Base-by-base conservation (phyloP, 2,888 invertebrate genomes). In the Dynastes hyllus region DNA sequence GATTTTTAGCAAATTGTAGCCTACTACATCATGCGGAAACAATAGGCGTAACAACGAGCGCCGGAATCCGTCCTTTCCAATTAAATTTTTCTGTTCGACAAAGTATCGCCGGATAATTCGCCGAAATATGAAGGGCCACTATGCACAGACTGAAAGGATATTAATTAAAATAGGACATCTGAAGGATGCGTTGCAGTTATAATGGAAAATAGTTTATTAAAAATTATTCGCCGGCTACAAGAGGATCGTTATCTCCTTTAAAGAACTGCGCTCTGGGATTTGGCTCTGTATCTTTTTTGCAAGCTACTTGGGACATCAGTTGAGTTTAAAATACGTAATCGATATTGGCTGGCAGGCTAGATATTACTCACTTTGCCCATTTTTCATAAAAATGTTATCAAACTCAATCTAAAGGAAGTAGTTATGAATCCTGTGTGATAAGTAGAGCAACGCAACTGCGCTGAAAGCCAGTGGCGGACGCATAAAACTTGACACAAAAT, bases 71-170 rank as follows among this genome's bases (percentile, higher is more conserved):
- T 11, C 9, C 40, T 16, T 58, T 13, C 40, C 73, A 73, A 73
- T 73, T 73, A 73, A 70, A 73, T 73, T 73, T 73, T 73, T 73
- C 73, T 73, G 40, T 27, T 58, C 73, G 73, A 73, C 73, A 73
- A 73, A 73, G 61, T 58, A 73, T 55, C 37, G 51, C 9, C 61
- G 51, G 58, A 73, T 58, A 53, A 73, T 53, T 40, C 73, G 37
- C 1, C 45, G 58, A 58, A 61, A 2, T 53, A 40, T 58, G 40
- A 13, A n/a, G 22, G 40, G 29, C 27, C 9, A 22, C 37, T 69
- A 29, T 40, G 50, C 27, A 27, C 45, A 3, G 9, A 16, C 5
- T 55, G 37, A 71, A 71, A 58, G 55, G 58, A 58, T 55, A 22
- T 32, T 51, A 73, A 73, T 73, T 73, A 73, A 73, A 73, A 40